Conservation (phyloP, 2,113 vertebrate genomes). For the Phylloscopus trochilus region DNA sequence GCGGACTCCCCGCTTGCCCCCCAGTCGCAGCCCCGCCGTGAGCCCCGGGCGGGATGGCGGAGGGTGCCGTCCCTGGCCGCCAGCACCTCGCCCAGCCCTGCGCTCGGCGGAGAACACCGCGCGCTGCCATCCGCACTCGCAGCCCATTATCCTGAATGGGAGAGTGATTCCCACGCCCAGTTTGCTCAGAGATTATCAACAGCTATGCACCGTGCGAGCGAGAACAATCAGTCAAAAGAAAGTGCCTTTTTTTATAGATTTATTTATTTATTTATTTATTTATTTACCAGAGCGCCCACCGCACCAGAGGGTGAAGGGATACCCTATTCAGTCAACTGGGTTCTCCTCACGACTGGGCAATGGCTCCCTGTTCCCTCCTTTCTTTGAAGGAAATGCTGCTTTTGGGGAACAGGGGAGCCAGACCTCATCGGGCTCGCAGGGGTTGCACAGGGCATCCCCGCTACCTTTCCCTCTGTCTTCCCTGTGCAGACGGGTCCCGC, state of each 20-base stretch:
- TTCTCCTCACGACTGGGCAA: neutral
- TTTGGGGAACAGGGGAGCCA: neutral
- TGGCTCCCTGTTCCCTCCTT: neutral
- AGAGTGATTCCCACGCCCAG: neutral
- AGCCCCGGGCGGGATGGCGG: no score
- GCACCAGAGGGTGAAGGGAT: neutral
- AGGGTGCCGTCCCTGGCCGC: neutral
- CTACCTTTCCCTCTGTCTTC: neutral
- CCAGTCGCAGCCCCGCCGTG: rapidly evolving
- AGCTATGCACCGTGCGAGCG: neutral
- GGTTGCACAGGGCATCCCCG: neutral
- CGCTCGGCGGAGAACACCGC: neutral
- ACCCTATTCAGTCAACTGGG: no score
- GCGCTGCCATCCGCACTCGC: neutral
- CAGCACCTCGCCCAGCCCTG: neutral
- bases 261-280: neutral
- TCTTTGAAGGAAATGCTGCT: neutral
- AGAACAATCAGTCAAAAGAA: neutral
- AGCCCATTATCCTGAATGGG: neutral
- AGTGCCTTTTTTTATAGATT: no score
- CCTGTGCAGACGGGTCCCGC: neutral
- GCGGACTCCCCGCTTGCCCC: no score
- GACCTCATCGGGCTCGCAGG: neutral
- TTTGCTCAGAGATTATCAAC: neutral
- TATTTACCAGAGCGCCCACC: neutral